Percentiles rank a stretch among this genome's conserved stretches.
phyloP scores from a whole-genome alignment of 2,113 vertebrate genomes.

The Oncorhynchus masou region DNA sequence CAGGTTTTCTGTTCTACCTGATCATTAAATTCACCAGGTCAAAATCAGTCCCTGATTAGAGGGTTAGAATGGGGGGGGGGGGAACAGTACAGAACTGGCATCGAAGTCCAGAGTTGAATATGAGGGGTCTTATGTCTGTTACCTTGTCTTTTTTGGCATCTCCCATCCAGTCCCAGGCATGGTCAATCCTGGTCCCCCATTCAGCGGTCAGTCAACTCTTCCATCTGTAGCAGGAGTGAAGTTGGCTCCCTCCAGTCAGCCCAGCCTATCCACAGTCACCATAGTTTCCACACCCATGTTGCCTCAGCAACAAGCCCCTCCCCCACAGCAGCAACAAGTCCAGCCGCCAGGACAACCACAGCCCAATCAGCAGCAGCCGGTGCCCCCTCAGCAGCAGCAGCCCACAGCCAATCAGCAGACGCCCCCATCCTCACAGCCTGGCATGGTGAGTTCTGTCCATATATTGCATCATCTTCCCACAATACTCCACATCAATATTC shows the following conservation, averaged over 20 bases:
- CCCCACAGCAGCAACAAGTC: slow-evolving; percentile 58
- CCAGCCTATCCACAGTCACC: slow-evolving; percentile 81
- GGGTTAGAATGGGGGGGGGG: too few relatives aligned
- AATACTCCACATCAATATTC: neutral
- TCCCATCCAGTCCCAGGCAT: slow-evolving; percentile 57
- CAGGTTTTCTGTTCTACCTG: too few relatives aligned
- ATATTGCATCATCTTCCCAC: neutral
- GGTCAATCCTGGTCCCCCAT: slow-evolving; percentile 63
- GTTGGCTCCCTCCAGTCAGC: slow-evolving; percentile 65
- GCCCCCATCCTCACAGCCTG: slow-evolving; percentile 52
- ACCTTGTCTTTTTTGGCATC: neutral
- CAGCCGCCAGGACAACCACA: slow-evolving; percentile 59
- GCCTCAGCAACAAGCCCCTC: slow-evolving; percentile 63
- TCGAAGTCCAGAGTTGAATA: too few relatives aligned
- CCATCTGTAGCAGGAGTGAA: slow-evolving; percentile 59
- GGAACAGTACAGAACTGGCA: too few relatives aligned
- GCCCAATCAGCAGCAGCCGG: slow-evolving; percentile 62
- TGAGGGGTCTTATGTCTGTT: neutral
- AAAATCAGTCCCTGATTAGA: too few relatives aligned
- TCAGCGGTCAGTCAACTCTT: slow-evolving; percentile 69
- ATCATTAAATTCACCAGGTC: too few relatives aligned
- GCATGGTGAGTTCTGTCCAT: slow-evolving; percentile 58
- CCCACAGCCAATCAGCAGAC: slow-evolving; percentile 54
- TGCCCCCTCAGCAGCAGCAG: slow-evolving; percentile 61
- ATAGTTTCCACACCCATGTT: slow-evolving; percentile 71